Percentiles rank a stretch among this genome's conserved stretches.
Evolutionary conservation across 30 jellyfish, hydroid and myxozoan species (phyloP).

Genomic region (Aurelia aurita): DNA sequence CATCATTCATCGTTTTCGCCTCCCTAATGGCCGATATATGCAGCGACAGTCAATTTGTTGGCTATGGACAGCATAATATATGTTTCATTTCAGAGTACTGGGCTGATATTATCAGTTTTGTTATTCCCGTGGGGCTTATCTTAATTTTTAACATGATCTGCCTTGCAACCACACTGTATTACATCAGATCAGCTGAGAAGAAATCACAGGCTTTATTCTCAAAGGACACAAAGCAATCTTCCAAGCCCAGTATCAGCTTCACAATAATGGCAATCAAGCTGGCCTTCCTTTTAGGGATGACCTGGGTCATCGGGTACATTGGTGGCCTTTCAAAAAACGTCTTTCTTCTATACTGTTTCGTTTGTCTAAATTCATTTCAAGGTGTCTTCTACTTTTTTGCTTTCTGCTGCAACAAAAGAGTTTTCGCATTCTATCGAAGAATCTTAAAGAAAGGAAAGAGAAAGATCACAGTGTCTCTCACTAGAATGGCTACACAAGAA

Average conservation of each 20-base stretch:
- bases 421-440: conserved; percentile 25
- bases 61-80: conserved; percentile 36
- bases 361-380: conserved; percentile 47
- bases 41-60: conserved; percentile 1
- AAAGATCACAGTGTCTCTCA: no score
- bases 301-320: conserved; percentile 61
- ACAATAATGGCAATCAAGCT: conserved; percentile 50
- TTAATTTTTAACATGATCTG: conserved; percentile 44
- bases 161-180: conserved; percentile 30
- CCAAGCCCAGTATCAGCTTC: conserved; percentile 45
- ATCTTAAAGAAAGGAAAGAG: not conserved
- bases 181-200: conserved; percentile 33
- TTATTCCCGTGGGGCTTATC: conserved; percentile 41
- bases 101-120: conserved; percentile 43
- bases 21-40: conserved; percentile 27
- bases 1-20: conserved; percentile 16
- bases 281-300: conserved; percentile 35
- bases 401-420: conserved; percentile 63
- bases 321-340: conserved; percentile 24
- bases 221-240: not conserved
- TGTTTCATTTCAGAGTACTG: conserved; percentile 41
- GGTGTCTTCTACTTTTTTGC: conserved; percentile 57
- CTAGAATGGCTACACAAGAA: conserved; percentile 5
- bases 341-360: conserved; percentile 14
- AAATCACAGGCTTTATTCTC: conserved; percentile 22